Base-by-base conservation (phyloP, 2,888 invertebrate genomes). In the Cephus sareptanus region DNA sequence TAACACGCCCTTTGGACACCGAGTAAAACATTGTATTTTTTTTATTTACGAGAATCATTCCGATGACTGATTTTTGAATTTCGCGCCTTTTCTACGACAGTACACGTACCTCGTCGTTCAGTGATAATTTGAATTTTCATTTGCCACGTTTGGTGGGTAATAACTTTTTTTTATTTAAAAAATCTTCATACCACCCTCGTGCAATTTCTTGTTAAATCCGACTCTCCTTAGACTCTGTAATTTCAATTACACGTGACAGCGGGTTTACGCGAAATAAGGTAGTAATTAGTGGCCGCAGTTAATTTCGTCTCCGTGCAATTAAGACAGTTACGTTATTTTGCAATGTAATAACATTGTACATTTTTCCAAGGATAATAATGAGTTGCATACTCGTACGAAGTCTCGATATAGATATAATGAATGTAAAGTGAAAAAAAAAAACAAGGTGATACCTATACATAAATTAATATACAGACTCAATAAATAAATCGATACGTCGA, bases 161-260 rank as follows among this genome's bases (percentile, higher is more conserved):
- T 9, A 23, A 9, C 23, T 56, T 23, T 23, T 4, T 4, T 15
- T 6, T 6, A 23, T 23, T 9, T 4, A 0, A 15, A 6, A 40
- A 15, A 4, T 56, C 0, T 23, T 23, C 0, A 2, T 9, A 6
- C 2, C 23, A 56, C 2, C 23, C 2, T 9, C 2, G 23, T 56
- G 56, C 56, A 23, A 56, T 56, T 56, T 56, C 2, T 56, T 23
- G 56, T 23, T 56, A 56, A 56, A 56, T 1, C 0, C 23, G 23
- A 56, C 23, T 6, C 23, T 56, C 23, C 23, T 56, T 23, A 23
- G 56, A 56, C 56, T 56, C 23, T 9, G 56, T 56, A 9, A 23
- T 56, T 56, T 56, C 9, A 6, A 23, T 23, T 23, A 23, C 15
- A 23, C 56, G 56, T 23, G 56, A 23, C 23, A 9, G 1, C 9